Evolutionary conservation across 2,888 invertebrate genomes (phyloP).

Genomic region (Xanthorhoe spadicearia): DNA sequence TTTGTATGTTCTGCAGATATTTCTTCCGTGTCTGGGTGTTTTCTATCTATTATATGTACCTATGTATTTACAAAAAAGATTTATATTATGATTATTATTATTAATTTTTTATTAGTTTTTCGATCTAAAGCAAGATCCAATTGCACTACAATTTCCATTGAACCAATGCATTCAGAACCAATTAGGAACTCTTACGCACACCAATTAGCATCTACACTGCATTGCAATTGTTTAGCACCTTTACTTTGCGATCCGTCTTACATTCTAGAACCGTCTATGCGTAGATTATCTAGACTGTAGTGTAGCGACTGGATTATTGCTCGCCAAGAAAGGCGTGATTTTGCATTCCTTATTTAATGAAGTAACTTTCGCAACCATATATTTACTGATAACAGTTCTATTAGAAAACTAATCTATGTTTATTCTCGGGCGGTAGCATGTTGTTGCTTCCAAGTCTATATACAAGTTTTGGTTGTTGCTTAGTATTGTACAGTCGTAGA

Average conservation of each 20-base stretch:
- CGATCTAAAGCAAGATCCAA: slow-evolving; percentile 1
- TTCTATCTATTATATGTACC: no score
- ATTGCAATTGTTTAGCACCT: slow-evolving; percentile 36
- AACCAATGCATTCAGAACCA: slow-evolving; percentile 46
- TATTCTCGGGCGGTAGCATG: slow-evolving; percentile 16
- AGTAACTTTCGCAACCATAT: slow-evolving; percentile 33
- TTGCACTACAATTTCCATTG: slow-evolving; percentile 22
- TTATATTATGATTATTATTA: no score
- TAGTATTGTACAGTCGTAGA: no score
- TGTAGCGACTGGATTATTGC: slow-evolving; percentile 30
- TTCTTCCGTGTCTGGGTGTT: no score
- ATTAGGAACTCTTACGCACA: slow-evolving; percentile 59
- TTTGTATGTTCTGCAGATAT: no score
- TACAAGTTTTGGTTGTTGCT: neutral
- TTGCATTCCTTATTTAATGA: slow-evolving; percentile 42
- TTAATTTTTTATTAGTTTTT: no score
- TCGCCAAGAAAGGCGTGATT: slow-evolving; percentile 36
- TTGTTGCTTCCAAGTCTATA: slow-evolving; percentile 19
- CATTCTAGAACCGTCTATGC: slow-evolving; percentile 32
- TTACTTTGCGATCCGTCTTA: slow-evolving; percentile 20
- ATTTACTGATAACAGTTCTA: slow-evolving; percentile 35
- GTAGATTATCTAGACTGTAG: slow-evolving; percentile 24
- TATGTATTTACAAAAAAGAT: no score
- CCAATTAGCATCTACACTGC: slow-evolving; percentile 51
- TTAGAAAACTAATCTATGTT: slow-evolving; percentile 33